Base-by-base conservation (phyloP, 2,888 invertebrate species). In the Torymus auratus region DNA sequence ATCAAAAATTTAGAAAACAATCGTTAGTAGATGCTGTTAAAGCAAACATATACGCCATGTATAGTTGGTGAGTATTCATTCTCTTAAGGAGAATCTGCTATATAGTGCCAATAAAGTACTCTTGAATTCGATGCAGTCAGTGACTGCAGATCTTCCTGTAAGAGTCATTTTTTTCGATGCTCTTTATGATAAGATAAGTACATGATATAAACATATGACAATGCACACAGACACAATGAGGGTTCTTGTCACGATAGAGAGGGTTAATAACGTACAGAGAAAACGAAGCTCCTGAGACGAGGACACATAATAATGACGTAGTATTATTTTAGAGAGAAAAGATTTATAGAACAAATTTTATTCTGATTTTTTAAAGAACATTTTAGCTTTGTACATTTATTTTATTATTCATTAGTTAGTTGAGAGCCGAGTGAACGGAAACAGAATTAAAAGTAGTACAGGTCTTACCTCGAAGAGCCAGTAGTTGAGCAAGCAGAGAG, bases 201-300 rank as follows among this genome's bases (percentile, higher is more conserved):
- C 58, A 20, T 53, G 2, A 52, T n/a, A 7, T 23, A 23, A 13
- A 62, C 61, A 72, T 61, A 76, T 61, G 67, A 67, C 3, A 14
- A 61, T 67, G 17, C 80, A 72, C 53, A 77, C 23, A 81, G 20
- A 76, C 28, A 69, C 41, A 81, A 73, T 56, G 65, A 71, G n/a
- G 61, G 53, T 52, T 28, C 20, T 68, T 56, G 50, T 56, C 52
- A 58, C 58, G 50, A 68, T 52, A n/a, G 52, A 12, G 41, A 2
- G 62, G 50, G 52, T 15, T 14, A 78, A 78, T 58, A 73, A 67
- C n/a, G 23, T 71, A 58, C n/a, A 71, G 50, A 60, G 64, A n/a
- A 75, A 76, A 73, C 28, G 68, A 77, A 81, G 77, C 73, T 77
- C 60, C 69, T 20, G 68, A 61, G 70, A 64, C 28, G 23, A 61